phyloP scores from a whole-genome alignment of 2,888 invertebrate species.

The Vesta saturnalis region DNA sequence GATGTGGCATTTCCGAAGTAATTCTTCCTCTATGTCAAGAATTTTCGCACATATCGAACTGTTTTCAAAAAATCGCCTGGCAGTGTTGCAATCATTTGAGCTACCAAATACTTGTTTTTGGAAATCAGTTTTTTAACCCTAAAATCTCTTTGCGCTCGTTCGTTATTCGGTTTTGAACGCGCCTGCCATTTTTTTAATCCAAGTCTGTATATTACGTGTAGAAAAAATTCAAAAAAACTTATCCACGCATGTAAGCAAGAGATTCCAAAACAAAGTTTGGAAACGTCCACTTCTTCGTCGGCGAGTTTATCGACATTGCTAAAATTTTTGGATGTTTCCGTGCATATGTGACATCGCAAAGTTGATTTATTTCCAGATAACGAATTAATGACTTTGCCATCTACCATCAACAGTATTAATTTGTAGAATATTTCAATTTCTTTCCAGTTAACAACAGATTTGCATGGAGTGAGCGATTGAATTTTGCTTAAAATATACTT shows the following conservation, averaged over 20 bases:
- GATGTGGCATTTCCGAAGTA: no score
- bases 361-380: no score
- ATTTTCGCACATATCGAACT: no score
- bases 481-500: neutral
- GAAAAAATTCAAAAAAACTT: conserved; percentile 44
- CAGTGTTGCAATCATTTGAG: no score
- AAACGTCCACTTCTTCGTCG: neutral
- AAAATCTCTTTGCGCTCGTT: no score
- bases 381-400: neutral
- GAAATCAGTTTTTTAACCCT: no score
- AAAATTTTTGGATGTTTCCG: neutral
- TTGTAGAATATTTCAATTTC: neutral
- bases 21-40: no score
- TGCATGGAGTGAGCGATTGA: neutral
- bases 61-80: no score
- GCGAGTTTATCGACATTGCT: neutral
- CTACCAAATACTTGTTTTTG: no score
- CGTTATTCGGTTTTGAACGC: no score
- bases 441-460: neutral
- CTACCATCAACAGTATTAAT: no score
- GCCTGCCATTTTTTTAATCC: conserved; percentile 13
- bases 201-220: conserved; percentile 40
- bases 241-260: conserved; percentile 32
- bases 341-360: neutral
- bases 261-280: neutral